Evolutionary conservation across 2,113 vertebrate species (phyloP).

Genomic region (Rhynchopsitta pachyrhyncha): DNA sequence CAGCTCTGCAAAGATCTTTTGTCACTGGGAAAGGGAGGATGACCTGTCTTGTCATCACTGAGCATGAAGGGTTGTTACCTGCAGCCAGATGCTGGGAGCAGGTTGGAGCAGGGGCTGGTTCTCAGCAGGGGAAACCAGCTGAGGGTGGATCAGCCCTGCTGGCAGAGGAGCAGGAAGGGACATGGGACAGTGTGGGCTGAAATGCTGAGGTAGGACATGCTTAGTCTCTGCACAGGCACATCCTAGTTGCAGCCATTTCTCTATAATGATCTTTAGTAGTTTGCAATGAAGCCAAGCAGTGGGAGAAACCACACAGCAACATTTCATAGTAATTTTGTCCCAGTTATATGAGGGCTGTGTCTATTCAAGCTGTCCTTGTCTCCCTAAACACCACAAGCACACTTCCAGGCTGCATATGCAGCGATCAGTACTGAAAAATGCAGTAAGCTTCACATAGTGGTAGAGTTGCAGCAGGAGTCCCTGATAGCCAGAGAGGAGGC

Average conservation of each 20-base stretch:
- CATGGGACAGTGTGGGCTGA: rapidly evolving
- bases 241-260: not conserved
- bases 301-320: not conserved
- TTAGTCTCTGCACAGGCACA: not conserved
- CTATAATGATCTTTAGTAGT: not conserved
- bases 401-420: not conserved
- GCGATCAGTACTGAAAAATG: not conserved
- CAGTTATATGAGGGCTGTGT: not conserved
- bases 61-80: not conserved
- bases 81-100: not conserved
- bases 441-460: not conserved
- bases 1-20: not conserved
- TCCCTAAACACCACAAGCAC: not conserved
- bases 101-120: not conserved
- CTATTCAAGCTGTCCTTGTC: not conserved
- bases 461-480: not conserved
- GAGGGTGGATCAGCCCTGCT: not conserved
- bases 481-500: not conserved
- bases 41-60: not conserved
- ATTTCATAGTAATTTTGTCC: not conserved
- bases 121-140: not conserved
- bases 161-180: not conserved
- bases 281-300: not conserved
- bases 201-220: not conserved
- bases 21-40: not conserved